These are phyloP conservation scores for Plagodis pulveraria DNA, from an alignment of 2,888 invertebrate species.

Conservation along the genomic window DNA sequence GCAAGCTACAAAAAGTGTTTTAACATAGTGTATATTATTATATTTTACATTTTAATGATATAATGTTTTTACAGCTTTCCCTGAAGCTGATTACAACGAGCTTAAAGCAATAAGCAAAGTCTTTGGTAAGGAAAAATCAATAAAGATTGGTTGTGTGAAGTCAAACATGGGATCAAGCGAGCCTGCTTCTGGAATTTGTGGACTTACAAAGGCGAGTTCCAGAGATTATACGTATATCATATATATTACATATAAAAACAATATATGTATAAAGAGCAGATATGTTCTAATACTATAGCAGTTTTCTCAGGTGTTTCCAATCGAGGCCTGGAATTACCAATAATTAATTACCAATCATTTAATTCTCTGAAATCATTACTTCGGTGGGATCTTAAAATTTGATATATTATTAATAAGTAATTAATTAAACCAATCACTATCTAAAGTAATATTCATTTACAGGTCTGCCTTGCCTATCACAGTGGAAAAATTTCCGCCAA, in stretches of 20 bases:
- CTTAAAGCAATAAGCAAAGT: slow-evolving; percentile 83
- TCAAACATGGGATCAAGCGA: slow-evolving; percentile 61
- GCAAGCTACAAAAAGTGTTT: too few relatives aligned
- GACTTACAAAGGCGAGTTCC: slow-evolving; percentile 73
- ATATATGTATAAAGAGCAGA: too few relatives aligned
- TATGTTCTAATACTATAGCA: too few relatives aligned
- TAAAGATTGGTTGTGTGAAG: slow-evolving; percentile 73
- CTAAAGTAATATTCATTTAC: slow-evolving; percentile 6
- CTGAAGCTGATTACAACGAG: slow-evolving; percentile 85
- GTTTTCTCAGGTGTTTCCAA: too few relatives aligned
- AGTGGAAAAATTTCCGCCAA: slow-evolving; percentile 53
- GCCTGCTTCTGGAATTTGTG: slow-evolving; percentile 65
- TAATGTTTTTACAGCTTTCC: slow-evolving; percentile 64
- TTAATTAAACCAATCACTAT: neutral
- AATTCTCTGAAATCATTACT: too few relatives aligned
- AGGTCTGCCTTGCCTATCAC: slow-evolving; percentile 55
- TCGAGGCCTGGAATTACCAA: too few relatives aligned
- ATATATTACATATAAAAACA: too few relatives aligned
- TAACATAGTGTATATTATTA: too few relatives aligned
- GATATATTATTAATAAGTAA: neutral
- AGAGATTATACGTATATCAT: too few relatives aligned
- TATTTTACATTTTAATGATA: too few relatives aligned
- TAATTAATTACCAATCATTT: too few relatives aligned
- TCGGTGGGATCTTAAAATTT: too few relatives aligned
- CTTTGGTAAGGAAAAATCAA: slow-evolving; percentile 77